These are phyloP conservation scores for Cerastis rubricosa DNA, from an alignment of 2,888 invertebrate species.

Conservation along the genomic window DNA sequence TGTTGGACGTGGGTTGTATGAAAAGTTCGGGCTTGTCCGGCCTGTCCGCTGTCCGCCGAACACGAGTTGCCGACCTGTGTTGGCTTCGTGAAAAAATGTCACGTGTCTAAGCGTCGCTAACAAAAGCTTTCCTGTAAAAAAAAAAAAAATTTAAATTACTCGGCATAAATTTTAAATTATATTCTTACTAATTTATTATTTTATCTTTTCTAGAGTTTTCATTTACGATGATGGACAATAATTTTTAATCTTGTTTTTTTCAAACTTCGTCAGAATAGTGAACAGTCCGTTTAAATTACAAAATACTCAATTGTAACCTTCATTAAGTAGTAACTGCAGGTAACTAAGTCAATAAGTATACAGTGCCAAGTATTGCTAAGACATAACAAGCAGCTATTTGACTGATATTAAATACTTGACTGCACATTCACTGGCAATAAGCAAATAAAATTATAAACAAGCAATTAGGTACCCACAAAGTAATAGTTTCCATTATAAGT, in stretches of 20 bases:
- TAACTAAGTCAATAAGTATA: slow-evolving; percentile 48
- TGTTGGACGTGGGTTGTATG: slow-evolving; percentile 77
- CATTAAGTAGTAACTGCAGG: slow-evolving; percentile 8
- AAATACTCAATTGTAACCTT: slow-evolving; percentile 35
- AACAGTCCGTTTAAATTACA: slow-evolving; percentile 4
- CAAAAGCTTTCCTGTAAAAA: slow-evolving; percentile 37
- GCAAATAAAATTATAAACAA: slow-evolving; percentile 48
- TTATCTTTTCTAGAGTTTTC: neutral
- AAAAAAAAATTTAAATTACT: slow-evolving; percentile 24
- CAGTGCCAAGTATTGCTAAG: slow-evolving; percentile 4
- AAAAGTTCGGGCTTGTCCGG: slow-evolving; percentile 71
- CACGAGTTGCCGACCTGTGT: slow-evolving; percentile 64
- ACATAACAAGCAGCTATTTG: slow-evolving; percentile 35
- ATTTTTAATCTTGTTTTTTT: neutral
- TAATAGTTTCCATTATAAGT: slow-evolving; percentile 32
- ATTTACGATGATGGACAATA: slow-evolving; percentile 14
- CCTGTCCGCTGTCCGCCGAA: slow-evolving; percentile 63
- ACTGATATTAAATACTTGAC: slow-evolving; percentile 48
- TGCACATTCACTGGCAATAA: slow-evolving; percentile 25
- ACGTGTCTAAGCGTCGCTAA: slow-evolving; percentile 45
- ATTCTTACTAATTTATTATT: neutral
- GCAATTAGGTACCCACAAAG: slow-evolving; percentile 22
- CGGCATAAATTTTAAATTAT: neutral
- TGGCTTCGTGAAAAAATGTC: slow-evolving; percentile 63
- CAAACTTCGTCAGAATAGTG: slow-evolving; percentile 4